Conservation (phyloP, 2,888 invertebrate genomes). For the Eristalis pertinax region DNA sequence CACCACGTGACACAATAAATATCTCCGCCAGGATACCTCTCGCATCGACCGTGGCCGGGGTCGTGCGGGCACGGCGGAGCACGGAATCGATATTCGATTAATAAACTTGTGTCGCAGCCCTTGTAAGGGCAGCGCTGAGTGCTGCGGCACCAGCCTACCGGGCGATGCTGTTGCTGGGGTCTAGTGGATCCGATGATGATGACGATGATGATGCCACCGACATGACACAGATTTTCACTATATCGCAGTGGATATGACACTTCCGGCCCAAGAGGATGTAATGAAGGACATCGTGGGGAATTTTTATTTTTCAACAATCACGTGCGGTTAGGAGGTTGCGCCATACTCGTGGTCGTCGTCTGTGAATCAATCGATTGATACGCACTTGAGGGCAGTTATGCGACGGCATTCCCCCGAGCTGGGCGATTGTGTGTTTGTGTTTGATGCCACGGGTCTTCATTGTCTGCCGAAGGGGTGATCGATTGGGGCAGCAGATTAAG, state of each 20-base stretch:
- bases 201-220: background rate
- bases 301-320: background rate
- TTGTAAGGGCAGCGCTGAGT: background rate
- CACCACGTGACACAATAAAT: constrained; percentile 49
- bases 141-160: background rate
- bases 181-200: background rate
- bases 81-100: constrained; percentile 55
- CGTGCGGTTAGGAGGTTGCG: background rate
- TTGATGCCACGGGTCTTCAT: background rate
- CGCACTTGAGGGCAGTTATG: background rate
- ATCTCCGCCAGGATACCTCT: background rate
- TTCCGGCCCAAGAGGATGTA: background rate
- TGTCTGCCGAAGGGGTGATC: background rate
- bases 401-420: background rate
- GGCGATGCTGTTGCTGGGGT: background rate
- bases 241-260: background rate
- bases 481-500: background rate
- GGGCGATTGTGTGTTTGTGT: background rate
- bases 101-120: constrained; percentile 37
- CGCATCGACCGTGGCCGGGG: background rate
- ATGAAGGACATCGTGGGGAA: background rate
- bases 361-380: background rate
- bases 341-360: background rate
- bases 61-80: background rate
- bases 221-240: constrained; percentile 10